Base-by-base conservation (phyloP, 2,113 vertebrate genomes). In the Lanius collurio region DNA sequence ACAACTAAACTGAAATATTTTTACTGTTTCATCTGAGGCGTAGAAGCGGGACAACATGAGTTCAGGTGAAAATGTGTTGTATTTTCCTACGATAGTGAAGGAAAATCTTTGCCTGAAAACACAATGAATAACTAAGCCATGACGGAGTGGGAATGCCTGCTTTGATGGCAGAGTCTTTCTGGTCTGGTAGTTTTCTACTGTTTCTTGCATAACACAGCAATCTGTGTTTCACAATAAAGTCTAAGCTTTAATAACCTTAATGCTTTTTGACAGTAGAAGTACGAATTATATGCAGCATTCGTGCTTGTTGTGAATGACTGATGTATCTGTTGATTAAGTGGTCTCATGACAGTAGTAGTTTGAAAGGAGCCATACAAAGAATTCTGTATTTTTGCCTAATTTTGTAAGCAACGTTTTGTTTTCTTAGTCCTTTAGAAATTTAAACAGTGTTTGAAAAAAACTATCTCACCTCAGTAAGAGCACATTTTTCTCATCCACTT, bases 111-210 rank as follows among this genome's bases (percentile, higher is more conserved):
- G 35, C 41, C 37, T 68, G 33, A 84, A 89, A 93, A 93, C 60
- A 59, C 35, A 60, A 8, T 22, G 31, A 89, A 46, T 91, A 82
- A 37, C 52, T 68, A 67, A 89, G 56, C 47, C 7, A 10, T 63
- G 52, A 68, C 2, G 0, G 26, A 83, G 44, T 50, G 22, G 23
- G 37, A 91, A 49, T 89, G 49, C n/a, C 90, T 90, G 44, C n/a
- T 68, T 64, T 93, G 65, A 59, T 84, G 65, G n/a, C 62, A 67
- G 33, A 13, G 50, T 68, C 47, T 79, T 89, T 94, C 67, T 93
- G 65, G 15, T 81, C 62, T 88, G 75, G 35, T 85, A 90, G 76
- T 93, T 95, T 52, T 41, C 49, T 89, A 15, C 39, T 89, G 49
- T 44, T 94, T 70, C 77, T 93, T 93, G 52, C 19, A 23, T 82